Conservation (phyloP, 2,888 invertebrate species). For the Caenorhabditis panamensis region DNA sequence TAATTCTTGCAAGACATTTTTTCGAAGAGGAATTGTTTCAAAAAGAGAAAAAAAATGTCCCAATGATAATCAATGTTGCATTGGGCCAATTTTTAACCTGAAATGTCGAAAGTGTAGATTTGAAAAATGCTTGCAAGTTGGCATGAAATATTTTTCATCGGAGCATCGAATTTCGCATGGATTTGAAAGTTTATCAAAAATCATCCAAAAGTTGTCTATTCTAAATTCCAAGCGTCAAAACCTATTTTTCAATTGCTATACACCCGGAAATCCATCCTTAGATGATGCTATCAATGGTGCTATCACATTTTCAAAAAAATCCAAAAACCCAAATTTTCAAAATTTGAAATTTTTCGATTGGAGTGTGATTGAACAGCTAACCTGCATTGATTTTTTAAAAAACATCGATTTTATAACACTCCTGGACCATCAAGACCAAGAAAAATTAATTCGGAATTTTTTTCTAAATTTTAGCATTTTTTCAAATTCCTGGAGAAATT, state of each 20-base stretch:
- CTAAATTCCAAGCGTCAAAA: neutral
- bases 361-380: neutral
- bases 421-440: neutral
- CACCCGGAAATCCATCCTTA: neutral
- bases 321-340: neutral
- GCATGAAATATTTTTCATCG: too few species aligned
- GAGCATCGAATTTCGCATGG: too few species aligned
- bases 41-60: too few species aligned
- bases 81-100: too few species aligned
- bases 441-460: neutral
- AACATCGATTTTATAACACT: neutral
- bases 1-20: too few species aligned
- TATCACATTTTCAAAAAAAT: neutral
- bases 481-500: neutral
- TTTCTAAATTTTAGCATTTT: neutral
- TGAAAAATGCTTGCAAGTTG: too few species aligned
- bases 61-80: too few species aligned
- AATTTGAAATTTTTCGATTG: neutral
- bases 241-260: neutral
- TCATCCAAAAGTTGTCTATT: neutral
- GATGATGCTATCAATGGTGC: neutral
- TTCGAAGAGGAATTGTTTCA: too few species aligned
- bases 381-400: neutral
- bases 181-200: neutral
- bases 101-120: too few species aligned